phyloP scores from a whole-genome alignment of 2,888 invertebrate genomes.

The Perizoma affinitatum region DNA sequence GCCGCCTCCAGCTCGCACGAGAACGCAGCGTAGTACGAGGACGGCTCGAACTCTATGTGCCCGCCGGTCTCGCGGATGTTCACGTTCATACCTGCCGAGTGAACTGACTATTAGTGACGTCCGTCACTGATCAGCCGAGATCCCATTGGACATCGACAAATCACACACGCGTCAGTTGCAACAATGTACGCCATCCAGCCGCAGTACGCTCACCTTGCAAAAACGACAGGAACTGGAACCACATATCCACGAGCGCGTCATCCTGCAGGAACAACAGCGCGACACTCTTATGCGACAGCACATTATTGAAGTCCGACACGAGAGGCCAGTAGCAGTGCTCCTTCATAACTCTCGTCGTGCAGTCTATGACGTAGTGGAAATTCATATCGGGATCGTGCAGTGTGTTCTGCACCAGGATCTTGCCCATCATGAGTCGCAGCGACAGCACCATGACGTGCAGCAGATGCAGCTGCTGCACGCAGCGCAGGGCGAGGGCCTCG shows the following conservation, averaged over 20 bases:
- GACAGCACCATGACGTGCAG: conserved; percentile 98
- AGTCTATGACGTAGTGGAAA: conserved; percentile 96
- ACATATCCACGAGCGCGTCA: conserved; percentile 95
- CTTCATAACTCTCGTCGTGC: conserved; percentile 96
- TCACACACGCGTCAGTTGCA: no score
- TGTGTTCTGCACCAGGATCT: conserved; percentile 94
- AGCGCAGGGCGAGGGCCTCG: conserved; percentile 93
- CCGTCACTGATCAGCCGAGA: no score
- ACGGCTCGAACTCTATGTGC: conserved; percentile 98
- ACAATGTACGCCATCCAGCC: no score
- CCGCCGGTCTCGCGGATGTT: conserved; percentile 95
- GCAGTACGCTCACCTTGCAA: conserved; percentile 89
- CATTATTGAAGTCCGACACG: conserved; percentile 98
- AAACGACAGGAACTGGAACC: conserved; percentile 97
- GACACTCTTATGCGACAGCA: conserved; percentile 95
- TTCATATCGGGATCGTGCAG: conserved; percentile 92
- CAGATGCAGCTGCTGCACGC: conserved; percentile 95
- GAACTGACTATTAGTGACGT: not conserved
- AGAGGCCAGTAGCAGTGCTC: conserved; percentile 99
- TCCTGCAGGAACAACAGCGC: conserved; percentile 95
- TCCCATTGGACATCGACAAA: no score
- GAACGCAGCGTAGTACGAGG: conserved; percentile 98
- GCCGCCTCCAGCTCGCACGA: conserved; percentile 98
- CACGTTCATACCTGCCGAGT: conserved; percentile 94
- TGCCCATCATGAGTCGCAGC: conserved; percentile 93